Evolutionary conservation across 2,113 vertebrate genomes (phyloP).

Genomic region (Mustelus asterias): DNA sequence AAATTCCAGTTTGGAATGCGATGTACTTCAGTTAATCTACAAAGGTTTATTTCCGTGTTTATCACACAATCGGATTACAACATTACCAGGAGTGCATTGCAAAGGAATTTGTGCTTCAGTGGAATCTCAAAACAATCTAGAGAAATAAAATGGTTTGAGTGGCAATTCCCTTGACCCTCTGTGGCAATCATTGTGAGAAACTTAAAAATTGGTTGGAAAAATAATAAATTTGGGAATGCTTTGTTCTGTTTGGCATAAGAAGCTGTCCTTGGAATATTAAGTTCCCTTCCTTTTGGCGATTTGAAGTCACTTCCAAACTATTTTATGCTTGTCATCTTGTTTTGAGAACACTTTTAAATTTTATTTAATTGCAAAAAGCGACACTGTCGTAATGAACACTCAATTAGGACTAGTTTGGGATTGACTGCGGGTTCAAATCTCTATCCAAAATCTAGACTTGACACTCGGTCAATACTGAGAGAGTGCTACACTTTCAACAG

Average conservation of each 20-base stretch:
- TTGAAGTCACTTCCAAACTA: neutral
- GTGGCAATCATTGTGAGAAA: neutral
- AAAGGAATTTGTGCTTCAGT: neutral
- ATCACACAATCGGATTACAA: neutral
- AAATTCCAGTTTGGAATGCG: neutral
- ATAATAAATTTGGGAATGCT: neutral
- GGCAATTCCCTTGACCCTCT: neutral
- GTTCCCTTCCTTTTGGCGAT: neutral
- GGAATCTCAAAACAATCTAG: neutral
- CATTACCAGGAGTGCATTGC: neutral
- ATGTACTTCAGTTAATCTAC: neutral
- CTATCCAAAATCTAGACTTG: neutral
- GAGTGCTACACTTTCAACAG: neutral
- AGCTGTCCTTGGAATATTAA: neutral
- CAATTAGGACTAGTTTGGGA: neutral
- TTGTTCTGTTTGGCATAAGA: neutral
- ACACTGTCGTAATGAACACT: neutral
- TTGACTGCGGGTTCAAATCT: neutral
- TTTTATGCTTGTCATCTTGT: neutral
- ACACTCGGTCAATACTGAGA: neutral
- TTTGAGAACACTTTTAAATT: neutral
- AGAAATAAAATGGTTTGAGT: neutral
- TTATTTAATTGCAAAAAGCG: neutral
- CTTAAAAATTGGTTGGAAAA: neutral
- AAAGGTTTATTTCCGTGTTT: neutral